Evolutionary conservation across 2,888 invertebrate genomes (phyloP), one percentile per base, ranked within the genome.

Genomic region (Pristionchus mayeri): DNA sequence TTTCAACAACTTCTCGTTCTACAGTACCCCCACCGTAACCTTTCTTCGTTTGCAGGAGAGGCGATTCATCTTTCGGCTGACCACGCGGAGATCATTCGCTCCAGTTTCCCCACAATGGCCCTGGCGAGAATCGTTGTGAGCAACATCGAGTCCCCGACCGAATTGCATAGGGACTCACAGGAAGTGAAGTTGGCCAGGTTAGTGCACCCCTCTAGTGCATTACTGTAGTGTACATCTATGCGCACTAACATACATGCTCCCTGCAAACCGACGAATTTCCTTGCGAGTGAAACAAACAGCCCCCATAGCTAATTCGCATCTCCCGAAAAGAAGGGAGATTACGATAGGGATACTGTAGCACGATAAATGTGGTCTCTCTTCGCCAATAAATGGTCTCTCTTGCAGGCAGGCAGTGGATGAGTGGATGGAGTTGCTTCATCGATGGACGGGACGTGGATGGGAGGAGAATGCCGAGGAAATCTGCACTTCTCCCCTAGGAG

Each of bases 31-130:
- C 27, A 30, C 63, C 63, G 27, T 63, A 34, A 63, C n/a, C 27
- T n/a, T 18, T n/a, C 44, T 27, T n/a, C 37, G n/a, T 24, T 82
- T 82, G 3, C 63, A 82, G 81, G 34, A 4, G 81, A 82, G 44
- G 63, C 63, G 11, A 16, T 82, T 13, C 7, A 44, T 4, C 63
- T 82, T 48, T 7, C 63, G 1, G 24, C 21, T 0, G 81, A 82
- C 30, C 44, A 63, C 37, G 18, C n/a, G 1, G 44, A 60, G 2
- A 16, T 82, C 3, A 21, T 30, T 2, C 16, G 27, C 27, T n/a
- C 34, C 11, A 44, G 63, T 30, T 48, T 82, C 24, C 81, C 81
- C 30, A 9, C 63, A 40, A 3, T 13, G 13, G 27, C 4, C 11
- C 63, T n/a, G 21, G 63, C 81, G 27, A 40, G 44, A 27, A 21